These are phyloP conservation scores for Coelogynopora nodosa DNA, from an alignment of 2,888 invertebrate species.

Conservation along the genomic window DNA sequence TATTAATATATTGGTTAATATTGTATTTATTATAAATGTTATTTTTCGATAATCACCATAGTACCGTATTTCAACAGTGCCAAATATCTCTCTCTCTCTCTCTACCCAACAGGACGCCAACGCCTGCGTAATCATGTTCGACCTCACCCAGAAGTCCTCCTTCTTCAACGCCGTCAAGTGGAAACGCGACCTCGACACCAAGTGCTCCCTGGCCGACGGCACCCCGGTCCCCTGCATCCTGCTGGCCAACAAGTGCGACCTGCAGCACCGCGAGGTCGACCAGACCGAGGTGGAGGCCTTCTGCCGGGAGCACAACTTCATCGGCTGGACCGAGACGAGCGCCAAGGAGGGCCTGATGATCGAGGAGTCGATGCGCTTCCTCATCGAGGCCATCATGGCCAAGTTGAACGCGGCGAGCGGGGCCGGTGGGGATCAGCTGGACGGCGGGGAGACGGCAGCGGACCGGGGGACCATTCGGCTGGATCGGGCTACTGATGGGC, in stretches of 20 bases:
- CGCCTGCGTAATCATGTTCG: too few species aligned
- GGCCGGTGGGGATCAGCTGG: too few species aligned
- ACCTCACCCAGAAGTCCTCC: conserved; percentile 65
- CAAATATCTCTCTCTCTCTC: conserved; percentile 63
- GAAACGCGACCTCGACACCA: conserved; percentile 67
- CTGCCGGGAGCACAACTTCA: conserved; percentile 83
- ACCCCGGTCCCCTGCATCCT: conserved; percentile 66
- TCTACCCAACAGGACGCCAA: conserved; percentile 64
- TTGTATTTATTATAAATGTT: conserved; percentile 42
- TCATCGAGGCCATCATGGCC: conserved; percentile 21
- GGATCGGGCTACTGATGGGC: too few species aligned
- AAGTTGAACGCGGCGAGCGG: too few species aligned
- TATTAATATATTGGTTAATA: too few species aligned
- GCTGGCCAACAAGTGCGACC: conserved; percentile 67
- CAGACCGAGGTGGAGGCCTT: conserved; percentile 80
- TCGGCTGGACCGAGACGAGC: conserved; percentile 91
- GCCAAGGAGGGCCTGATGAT: conserved; percentile 74
- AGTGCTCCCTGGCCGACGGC: conserved; percentile 65
- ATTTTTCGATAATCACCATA: background rate
- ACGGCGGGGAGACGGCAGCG: too few species aligned
- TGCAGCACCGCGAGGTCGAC: background rate
- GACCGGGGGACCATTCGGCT: too few species aligned
- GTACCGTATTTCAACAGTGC: background rate
- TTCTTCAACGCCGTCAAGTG: conserved; percentile 66
- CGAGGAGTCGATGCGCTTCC: conserved; percentile 63